phyloP scores from a whole-genome alignment of 2,797 vertebrate species.

The Menidia menidia region DNA sequence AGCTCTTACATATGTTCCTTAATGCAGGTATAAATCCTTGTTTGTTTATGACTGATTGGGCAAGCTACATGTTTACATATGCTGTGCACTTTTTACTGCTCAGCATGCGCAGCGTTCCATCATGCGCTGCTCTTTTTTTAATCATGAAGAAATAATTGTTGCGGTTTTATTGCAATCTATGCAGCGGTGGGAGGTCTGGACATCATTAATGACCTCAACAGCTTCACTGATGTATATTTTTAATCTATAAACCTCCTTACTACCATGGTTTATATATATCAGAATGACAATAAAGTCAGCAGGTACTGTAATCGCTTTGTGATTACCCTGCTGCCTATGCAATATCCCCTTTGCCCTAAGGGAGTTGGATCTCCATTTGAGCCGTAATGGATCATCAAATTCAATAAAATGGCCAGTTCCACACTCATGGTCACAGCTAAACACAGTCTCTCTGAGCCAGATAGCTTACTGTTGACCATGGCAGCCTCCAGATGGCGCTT shows the following conservation, averaged over 20 bases:
- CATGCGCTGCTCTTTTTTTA: conserved; percentile 61
- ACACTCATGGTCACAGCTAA: conserved; percentile 60
- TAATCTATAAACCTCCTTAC: conserved; percentile 75
- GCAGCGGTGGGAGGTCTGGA: conserved; percentile 62
- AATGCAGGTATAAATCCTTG: conserved; percentile 80
- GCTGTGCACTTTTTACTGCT: conserved; percentile 68
- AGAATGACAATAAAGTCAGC: conserved; percentile 72
- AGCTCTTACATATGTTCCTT: conserved; percentile 58
- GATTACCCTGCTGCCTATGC: conserved; percentile 75
- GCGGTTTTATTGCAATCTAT: conserved; percentile 65
- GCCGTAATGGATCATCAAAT: conserved; percentile 78
- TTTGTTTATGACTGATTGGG: conserved; percentile 72
- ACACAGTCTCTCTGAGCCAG: conserved; percentile 35
- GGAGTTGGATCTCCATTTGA: conserved; percentile 70
- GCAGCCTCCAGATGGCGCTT: conserved; percentile 77
- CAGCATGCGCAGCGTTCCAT: conserved; percentile 54
- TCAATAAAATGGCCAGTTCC: conserved; percentile 73
- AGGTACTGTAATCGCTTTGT: conserved; percentile 72
- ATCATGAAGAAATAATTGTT: conserved; percentile 69
- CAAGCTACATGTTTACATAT: conserved; percentile 72
- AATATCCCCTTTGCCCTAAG: conserved; percentile 72
- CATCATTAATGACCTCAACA: conserved; percentile 67
- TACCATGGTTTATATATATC: conserved; percentile 65
- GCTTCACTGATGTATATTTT: conserved; percentile 74
- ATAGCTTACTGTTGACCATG: conserved; percentile 4